Percentiles rank a stretch among this genome's conserved stretches.
Evolutionary conservation across 1,140 invertebrate genomes (phyloP).

Genomic region (Metaphire vulgaris): DNA sequence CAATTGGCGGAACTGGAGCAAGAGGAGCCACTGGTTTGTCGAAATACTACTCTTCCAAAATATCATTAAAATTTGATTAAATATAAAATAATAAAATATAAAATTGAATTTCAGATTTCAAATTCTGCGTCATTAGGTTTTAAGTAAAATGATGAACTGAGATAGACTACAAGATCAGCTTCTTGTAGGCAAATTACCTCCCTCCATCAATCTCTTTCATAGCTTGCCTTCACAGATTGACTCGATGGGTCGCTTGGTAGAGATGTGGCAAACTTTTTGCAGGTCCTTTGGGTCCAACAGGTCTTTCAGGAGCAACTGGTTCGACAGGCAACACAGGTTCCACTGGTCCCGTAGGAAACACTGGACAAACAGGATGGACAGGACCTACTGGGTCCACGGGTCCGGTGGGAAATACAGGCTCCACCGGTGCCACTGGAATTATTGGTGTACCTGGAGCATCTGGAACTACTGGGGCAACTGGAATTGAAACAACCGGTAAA

Average conservation of each 20-base stretch:
- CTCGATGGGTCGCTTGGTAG: not conserved
- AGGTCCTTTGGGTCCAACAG: not conserved
- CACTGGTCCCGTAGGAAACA: too few species aligned
- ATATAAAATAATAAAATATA: too few species aligned
- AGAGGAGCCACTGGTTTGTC: conserved; percentile 3
- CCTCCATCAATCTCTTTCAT: too few species aligned
- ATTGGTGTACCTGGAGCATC: not conserved
- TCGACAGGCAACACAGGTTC: too few species aligned
- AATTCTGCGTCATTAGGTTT: not conserved
- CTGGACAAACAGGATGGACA: not conserved
- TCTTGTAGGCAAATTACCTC: not conserved
- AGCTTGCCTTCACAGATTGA: not conserved
- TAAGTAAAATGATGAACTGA: not conserved
- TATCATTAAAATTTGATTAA: too few species aligned
- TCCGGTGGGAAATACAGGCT: not conserved
- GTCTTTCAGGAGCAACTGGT: not conserved
- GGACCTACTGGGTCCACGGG: conserved; percentile 1
- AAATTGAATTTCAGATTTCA: too few species aligned
- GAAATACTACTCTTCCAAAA: too few species aligned
- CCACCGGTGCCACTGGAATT: not conserved
- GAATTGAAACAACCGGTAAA: too few species aligned
- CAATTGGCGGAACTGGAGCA: not conserved
- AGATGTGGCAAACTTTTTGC: not conserved
- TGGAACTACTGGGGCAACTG: too few species aligned
- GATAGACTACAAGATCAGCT: not conserved